These are phyloP conservation scores for Hecatera dysodea DNA, from an alignment of 2,888 invertebrate species.

Conservation along the genomic window DNA sequence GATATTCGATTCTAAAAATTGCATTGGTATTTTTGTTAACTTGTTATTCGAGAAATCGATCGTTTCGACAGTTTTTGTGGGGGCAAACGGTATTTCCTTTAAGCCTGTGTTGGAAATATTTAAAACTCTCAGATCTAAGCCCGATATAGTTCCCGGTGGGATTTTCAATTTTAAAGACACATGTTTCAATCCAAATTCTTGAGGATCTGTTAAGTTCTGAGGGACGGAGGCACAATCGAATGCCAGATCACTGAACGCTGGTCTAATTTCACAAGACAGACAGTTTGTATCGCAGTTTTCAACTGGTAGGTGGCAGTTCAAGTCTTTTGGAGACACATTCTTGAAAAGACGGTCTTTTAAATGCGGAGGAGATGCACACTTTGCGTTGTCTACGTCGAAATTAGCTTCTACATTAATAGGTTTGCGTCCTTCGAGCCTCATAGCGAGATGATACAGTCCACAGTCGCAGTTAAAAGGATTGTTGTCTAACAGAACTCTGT, in stretches of 20 bases:
- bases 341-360: slow-evolving; percentile 18
- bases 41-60: slow-evolving; percentile 54
- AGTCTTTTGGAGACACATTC: background rate
- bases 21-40: slow-evolving; percentile 31
- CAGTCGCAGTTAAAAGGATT: slow-evolving; percentile 77
- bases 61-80: slow-evolving; percentile 17
- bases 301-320: slow-evolving; percentile 28
- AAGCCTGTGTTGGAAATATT: slow-evolving; percentile 41
- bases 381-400: slow-evolving; percentile 24
- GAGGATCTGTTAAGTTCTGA: background rate
- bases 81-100: slow-evolving; percentile 32
- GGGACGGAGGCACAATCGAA: slow-evolving; percentile 36
- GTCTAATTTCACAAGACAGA: slow-evolving; percentile 16
- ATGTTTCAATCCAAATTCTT: background rate
- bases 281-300: slow-evolving; percentile 15
- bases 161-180: slow-evolving; percentile 12
- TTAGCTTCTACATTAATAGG: background rate
- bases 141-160: background rate
- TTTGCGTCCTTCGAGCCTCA: background rate
- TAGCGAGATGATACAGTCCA: slow-evolving; percentile 59
- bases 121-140: slow-evolving; percentile 20
- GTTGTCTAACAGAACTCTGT: slow-evolving; percentile 63
- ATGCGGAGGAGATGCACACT: slow-evolving; percentile 37
- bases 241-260: slow-evolving; percentile 9
- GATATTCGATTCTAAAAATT: slow-evolving; percentile 33